Conservation (phyloP, 2,113 vertebrate genomes). For the Gasterosteus nipponicus region DNA sequence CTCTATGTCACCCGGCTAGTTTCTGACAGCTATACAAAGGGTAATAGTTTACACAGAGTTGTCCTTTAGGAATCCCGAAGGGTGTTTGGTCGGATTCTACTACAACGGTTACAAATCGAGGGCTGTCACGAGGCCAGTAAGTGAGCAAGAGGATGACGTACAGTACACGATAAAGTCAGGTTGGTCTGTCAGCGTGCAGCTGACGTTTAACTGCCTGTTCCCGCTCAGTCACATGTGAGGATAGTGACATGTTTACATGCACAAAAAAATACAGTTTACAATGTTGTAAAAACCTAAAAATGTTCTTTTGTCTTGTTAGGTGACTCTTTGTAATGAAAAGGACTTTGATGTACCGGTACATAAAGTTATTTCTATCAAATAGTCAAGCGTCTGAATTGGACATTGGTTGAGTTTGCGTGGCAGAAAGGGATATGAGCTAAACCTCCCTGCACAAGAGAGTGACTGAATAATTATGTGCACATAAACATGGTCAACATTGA, state of each 20-base stretch:
- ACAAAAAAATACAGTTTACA: slow-evolving; percentile 35
- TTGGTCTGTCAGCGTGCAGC: slow-evolving; percentile 62
- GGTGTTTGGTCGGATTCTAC: slow-evolving; percentile 63
- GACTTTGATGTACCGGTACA: slow-evolving; percentile 1
- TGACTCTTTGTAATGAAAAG: slow-evolving; percentile 1
- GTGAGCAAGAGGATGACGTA: slow-evolving; percentile 47
- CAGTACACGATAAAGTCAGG: slow-evolving; percentile 35
- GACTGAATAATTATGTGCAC: slow-evolving; percentile 39
- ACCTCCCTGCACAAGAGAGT: neutral
- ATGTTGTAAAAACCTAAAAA: slow-evolving; percentile 7
- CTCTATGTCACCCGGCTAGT: slow-evolving; percentile 54
- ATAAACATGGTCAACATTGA: slow-evolving; percentile 55
- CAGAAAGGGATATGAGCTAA: neutral
- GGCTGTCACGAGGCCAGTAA: slow-evolving; percentile 55
- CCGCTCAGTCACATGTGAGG: slow-evolving; percentile 8
- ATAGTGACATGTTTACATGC: slow-evolving; percentile 64
- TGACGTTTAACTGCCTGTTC: slow-evolving; percentile 54
- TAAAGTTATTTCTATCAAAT: neutral
- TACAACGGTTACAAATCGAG: slow-evolving; percentile 52
- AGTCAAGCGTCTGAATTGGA: neutral
- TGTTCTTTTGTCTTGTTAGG: slow-evolving; percentile 6
- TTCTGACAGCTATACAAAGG: slow-evolving; percentile 61
- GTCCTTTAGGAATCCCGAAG: slow-evolving; percentile 61
- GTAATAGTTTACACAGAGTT: slow-evolving; percentile 53
- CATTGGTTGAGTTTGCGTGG: slow-evolving; percentile 11